Base-by-base conservation (phyloP, 2,888 invertebrate genomes). In the Ormyrus nitidulus region DNA sequence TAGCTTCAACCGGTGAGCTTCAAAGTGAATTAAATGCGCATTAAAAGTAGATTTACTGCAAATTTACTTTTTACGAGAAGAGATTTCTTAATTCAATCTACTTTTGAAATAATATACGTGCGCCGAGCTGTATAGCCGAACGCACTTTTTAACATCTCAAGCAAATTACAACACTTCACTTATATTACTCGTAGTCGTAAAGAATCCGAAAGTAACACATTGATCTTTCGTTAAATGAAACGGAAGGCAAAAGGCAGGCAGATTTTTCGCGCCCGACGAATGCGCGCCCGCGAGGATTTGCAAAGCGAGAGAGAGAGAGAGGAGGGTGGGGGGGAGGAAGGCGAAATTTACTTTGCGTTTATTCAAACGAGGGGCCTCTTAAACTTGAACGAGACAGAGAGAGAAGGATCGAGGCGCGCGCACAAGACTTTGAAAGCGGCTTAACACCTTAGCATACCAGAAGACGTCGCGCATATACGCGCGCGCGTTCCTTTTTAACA, bases 351-450 rank as follows among this genome's bases (percentile, higher is more conserved):
- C 74, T 77, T 59, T 61, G 49, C 69, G 69, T 65, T 73, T 74
- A 77, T 81, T 81, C 77, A 77, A 81, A 77, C 77, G 77, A 77
- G 80, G 53, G 34, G 34, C 34, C 70, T 70, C 74, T 81, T 62
- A 59, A 74, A 77, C 44, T 64, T 13, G 64, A 73, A 51, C 53
- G 65, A 58, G 58, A 48, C 58, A 66, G 76, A 54, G 65, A 58
- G 58, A 48, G 64, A 66, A 77, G 58, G 75, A 80, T 68, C 62
- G 77, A 51, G 53, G 64, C 73, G 54, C 72, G 58, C 73, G 78
- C 56, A 68, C 56, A 71, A 80, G 83, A 81, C 83, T 82, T 86
- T 85, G 85, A 83, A 84, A 85, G 83, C 79, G 79, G 85, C 86
- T 86, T 86, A 86, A 85, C 76, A 80, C 81, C 79, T 83, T 73